Evolutionary conservation across 2,797 vertebrate species (phyloP).

Genomic region (Darevskia mixta): DNA sequence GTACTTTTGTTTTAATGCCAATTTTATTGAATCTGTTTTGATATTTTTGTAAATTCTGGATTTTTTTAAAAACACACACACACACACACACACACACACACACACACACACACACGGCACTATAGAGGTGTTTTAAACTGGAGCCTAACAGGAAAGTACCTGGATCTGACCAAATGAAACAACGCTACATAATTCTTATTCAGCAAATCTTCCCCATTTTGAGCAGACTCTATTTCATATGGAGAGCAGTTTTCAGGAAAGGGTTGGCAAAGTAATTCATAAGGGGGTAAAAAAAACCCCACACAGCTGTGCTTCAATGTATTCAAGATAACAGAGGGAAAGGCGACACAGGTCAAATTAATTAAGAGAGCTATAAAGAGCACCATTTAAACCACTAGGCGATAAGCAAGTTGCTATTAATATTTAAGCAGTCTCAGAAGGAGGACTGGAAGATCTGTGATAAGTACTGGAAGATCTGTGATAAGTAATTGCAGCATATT

Average conservation of each 20-base stretch:
- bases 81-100: too few species aligned
- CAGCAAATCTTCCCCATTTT: not conserved
- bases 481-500: not conserved
- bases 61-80: too few species aligned
- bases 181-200: not conserved
- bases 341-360: conserved; percentile 38
- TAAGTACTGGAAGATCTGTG: not conserved
- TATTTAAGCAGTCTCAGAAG: conserved; percentile 31
- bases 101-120: too few species aligned
- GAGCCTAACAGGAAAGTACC: not conserved
- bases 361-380: conserved; percentile 46
- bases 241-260: not conserved
- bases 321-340: conserved; percentile 11
- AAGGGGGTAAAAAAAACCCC: not conserved
- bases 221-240: not conserved
- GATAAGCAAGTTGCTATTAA: conserved; percentile 37
- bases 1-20: too few species aligned
- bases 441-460: conserved; percentile 13
- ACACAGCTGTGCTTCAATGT: not conserved
- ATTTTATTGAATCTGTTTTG: too few species aligned
- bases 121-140: too few species aligned
- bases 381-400: conserved; percentile 34
- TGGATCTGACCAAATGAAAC: not conserved
- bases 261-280: not conserved
- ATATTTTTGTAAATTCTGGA: too few species aligned